phyloP scores from a whole-genome alignment of 2,797 vertebrate genomes.

The Rhinophrynus dorsalis region DNA sequence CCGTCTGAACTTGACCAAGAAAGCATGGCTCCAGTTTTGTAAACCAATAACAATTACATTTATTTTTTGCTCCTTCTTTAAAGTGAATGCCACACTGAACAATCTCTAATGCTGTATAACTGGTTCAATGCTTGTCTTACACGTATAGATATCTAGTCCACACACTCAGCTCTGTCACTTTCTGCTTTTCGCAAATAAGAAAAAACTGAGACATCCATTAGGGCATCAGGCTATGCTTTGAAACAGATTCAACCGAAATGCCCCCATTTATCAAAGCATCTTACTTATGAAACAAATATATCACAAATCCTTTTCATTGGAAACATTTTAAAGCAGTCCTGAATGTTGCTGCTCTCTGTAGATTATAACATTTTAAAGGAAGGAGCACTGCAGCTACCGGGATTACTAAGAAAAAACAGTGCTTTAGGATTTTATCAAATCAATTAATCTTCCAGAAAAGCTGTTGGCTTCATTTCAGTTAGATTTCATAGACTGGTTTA shows the following conservation, averaged over 20 bases:
- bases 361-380: conserved; percentile 38
- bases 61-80: not conserved
- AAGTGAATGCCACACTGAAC: not conserved
- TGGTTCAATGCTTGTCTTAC: not conserved
- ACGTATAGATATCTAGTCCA: not conserved
- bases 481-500: conserved; percentile 6
- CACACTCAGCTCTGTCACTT: not conserved
- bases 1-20: not conserved
- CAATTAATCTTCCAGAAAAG: conserved; percentile 40
- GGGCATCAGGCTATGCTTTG: conserved; percentile 7
- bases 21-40: not conserved
- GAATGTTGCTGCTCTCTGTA: conserved; percentile 35
- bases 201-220: not conserved
- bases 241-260: conserved; percentile 30
- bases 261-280: conserved; percentile 32
- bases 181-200: not conserved
- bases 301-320: conserved; percentile 26
- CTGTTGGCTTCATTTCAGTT: conserved; percentile 25
- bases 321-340: conserved; percentile 18
- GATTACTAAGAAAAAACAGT: conserved; percentile 23
- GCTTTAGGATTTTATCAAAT: conserved; percentile 45
- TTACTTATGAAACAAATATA: conserved; percentile 36
- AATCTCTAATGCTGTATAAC: not conserved
- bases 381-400: not conserved
- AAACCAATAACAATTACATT: not conserved